Evolutionary conservation across 2,797 vertebrate genomes (phyloP), one percentile per base, ranked within the genome.

Genomic region (Thaleichthys pacificus): DNA sequence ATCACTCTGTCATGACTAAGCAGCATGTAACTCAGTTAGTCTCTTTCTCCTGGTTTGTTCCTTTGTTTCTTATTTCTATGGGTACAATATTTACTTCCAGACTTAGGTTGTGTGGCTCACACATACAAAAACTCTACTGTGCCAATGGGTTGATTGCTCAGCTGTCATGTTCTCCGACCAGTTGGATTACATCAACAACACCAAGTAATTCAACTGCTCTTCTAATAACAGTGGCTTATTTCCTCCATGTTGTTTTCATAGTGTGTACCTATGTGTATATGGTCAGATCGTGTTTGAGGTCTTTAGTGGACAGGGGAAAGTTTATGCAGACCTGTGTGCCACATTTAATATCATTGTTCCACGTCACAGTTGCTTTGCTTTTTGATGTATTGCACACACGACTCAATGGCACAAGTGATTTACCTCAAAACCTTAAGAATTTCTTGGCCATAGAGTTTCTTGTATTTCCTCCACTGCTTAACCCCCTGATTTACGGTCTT

Each of bases 261-360:
- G 0, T 82, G n/a, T 77, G 75, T 75, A 81, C 85, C 0, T 87
- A 84, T 24, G 35, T 86, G 5, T 74, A 72, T 68, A n/a, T 86
- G 0, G 68, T 87, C 30, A 79, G 76, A 70, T 82, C 69, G 0
- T 85, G 78, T 77, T 47, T 72, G 1, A 63, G 47, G 24, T 86
- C 83, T 24, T 12, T 47, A n/a, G 82, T 85, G 62, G 83, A 79
- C 4, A 79, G 74, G 9, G 61, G 28, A 5, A 87, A 83, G 72
- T 88, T 85, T 60, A 84, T 85, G 80, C 82, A 86, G 21, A 86
- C 87, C n/a, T 86, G 84, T 74, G 68, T 89, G 7, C 87, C 85
- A 17, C 85, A 86, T 75, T 22, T 87, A 38, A 2, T 66, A 4
- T 83, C 81, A 6, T 54, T 86, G 0, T 0, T 75, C 1, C 75